Base-by-base conservation (phyloP, 2,113 vertebrate genomes). In the Nothocercus julius region DNA sequence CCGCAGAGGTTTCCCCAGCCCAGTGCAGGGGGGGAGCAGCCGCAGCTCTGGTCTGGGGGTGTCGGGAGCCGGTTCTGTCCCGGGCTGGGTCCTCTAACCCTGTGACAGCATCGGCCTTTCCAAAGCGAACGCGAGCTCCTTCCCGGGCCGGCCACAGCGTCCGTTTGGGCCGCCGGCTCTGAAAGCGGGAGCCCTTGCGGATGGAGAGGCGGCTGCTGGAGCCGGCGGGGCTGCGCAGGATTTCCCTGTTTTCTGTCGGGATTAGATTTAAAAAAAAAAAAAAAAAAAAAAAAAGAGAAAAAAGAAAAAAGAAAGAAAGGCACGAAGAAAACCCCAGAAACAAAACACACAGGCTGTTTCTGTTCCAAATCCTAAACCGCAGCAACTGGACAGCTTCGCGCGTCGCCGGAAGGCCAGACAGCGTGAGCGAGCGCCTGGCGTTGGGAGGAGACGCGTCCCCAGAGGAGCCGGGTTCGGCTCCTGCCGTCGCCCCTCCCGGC, bases 21-120 rank as follows among this genome's bases (percentile, higher is more conserved):
- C 89, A 62, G 86, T 34, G 40, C 0, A 1, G 64, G 19, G 24
- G 1, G 9, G 67, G 32, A 93, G 32, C 86, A 93, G 89, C 53
- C 51, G 27, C 62, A 69, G 70, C 66, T 91, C 87, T 87, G 66
- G 68, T 84, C 85, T 87, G 74, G 89, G 81, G 18, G 73, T 82
- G 49, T 27, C 92, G 78, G 92, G 91, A 14, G 38, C 53, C 40
- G 36, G 9, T 92, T 95, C 88, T 47, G 53, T 81, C 28, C 70
- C 81, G 17, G 25, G 34, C 91, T 85, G 95, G 81, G 74, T 91
- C 79, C 8, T 34, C 85, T 85, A 91, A 89, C 93, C 86, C 51
- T 69, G 13, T 77, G 83, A 89, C 94, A 94, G 90, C 90, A 92
- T 59, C 61, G 85, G 73, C 80, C 85, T 90, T 93, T 93, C 96